phyloP scores from a whole-genome alignment of 64 coral and sea anemone species.

The Astreopora myriophthalma region DNA sequence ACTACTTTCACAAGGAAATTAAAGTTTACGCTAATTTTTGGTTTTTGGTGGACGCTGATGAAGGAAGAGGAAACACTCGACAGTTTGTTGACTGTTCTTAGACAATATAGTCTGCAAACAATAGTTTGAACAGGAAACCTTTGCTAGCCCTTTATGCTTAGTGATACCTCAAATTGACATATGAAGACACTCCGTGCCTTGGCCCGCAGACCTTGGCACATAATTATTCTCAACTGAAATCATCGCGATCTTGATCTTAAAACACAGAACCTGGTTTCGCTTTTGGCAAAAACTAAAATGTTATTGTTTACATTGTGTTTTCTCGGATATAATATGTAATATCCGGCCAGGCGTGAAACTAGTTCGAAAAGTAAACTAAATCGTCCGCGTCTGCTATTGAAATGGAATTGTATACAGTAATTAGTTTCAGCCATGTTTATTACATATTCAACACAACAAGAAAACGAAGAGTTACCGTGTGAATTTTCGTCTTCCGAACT shows the following conservation, averaged over 20 bases:
- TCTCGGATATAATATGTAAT: neutral
- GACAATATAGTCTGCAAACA: neutral
- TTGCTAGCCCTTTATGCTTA: neutral
- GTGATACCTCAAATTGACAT: neutral
- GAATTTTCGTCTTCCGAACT: slow-evolving; percentile 46
- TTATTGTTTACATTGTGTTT: neutral
- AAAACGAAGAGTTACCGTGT: slow-evolving; percentile 35
- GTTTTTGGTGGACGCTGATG: neutral
- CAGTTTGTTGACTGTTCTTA: neutral
- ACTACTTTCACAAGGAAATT: no score
- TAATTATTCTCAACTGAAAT: neutral
- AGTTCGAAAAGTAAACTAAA: slow-evolving; percentile 14
- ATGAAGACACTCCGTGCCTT: neutral
- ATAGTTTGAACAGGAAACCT: neutral
- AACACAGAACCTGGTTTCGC: neutral
- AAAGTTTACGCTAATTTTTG: no score
- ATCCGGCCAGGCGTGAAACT: neutral
- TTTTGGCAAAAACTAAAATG: neutral
- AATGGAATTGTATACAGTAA: neutral
- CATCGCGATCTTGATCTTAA: neutral
- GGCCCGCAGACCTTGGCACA: no score
- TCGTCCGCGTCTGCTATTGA: neutral
- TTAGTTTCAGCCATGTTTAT: neutral
- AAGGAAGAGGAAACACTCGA: neutral
- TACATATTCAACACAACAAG: neutral